Conservation (phyloP, 2,113 vertebrate species). For the Ciconia maguari region DNA sequence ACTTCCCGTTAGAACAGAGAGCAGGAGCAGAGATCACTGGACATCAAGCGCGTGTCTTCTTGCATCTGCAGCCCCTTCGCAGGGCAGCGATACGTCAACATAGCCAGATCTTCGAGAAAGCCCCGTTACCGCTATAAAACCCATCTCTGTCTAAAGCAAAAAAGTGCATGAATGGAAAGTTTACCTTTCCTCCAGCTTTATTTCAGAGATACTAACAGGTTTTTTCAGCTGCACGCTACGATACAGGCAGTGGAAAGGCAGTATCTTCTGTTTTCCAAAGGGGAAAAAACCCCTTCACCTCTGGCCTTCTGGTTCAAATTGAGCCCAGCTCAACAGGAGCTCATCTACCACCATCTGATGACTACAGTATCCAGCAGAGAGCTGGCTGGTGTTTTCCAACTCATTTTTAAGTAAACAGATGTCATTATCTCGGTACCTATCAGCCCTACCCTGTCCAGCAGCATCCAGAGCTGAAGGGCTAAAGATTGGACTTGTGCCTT, state of each 20-base stretch:
- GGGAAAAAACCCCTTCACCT: background rate
- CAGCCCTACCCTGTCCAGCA: background rate
- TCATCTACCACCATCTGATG: background rate
- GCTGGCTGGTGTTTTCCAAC: background rate
- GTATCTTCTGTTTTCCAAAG: background rate
- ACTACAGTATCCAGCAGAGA: background rate
- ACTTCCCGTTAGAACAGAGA: background rate
- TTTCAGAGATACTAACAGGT: background rate
- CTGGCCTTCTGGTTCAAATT: background rate
- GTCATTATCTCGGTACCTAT: background rate
- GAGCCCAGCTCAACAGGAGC: background rate
- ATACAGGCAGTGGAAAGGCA: background rate
- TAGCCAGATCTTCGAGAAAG: background rate
- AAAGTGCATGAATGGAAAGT: background rate
- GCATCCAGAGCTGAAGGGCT: background rate
- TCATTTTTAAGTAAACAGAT: background rate
- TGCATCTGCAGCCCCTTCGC: background rate
- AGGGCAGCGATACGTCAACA: background rate
- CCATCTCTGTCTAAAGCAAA: background rate
- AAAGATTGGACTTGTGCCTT: background rate
- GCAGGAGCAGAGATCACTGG: background rate
- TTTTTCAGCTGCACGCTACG: background rate
- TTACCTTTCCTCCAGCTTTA: background rate
- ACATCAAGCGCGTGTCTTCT: too few relatives aligned
- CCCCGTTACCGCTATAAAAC: background rate